phyloP scores from a whole-genome alignment of 2,113 vertebrate species.

The Camelus dromedarius region DNA sequence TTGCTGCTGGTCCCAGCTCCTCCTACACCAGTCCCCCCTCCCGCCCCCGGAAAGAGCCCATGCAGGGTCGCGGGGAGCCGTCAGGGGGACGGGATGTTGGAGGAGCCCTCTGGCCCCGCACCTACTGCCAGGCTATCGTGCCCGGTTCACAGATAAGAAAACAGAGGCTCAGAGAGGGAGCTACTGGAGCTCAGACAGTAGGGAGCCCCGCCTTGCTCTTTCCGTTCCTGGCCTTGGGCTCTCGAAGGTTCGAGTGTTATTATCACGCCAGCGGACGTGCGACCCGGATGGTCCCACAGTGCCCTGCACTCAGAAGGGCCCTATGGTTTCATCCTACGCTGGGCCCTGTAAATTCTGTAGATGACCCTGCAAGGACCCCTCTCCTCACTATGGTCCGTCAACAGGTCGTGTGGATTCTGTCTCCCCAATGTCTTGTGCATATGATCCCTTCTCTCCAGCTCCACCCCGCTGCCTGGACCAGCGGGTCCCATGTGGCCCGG shows the following conservation, averaged over 20 bases:
- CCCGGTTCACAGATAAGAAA: background rate
- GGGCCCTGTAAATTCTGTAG: background rate
- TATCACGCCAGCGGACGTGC: accelerated
- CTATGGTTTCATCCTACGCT: background rate
- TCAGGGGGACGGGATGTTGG: background rate
- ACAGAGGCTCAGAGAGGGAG: background rate
- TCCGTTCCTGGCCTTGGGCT: background rate
- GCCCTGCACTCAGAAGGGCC: background rate
- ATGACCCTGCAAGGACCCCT: background rate
- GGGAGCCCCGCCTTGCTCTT: background rate
- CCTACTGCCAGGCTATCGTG: background rate
- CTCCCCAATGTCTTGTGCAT: background rate
- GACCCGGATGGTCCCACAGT: too few species aligned
- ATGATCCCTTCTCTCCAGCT: background rate
- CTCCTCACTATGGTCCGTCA: background rate
- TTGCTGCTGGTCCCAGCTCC: background rate
- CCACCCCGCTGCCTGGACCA: background rate
- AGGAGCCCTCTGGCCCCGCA: background rate
- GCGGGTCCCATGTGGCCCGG: background rate
- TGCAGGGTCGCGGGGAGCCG: background rate
- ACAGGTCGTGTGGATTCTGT: background rate
- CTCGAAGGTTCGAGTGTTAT: background rate
- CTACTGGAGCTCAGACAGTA: background rate
- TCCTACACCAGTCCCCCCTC: background rate
- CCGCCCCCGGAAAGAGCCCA: background rate